Evolutionary conservation across 2,888 invertebrate genomes (phyloP), one percentile per base, ranked within the genome.

Genomic region (Aphidius colemani): DNA sequence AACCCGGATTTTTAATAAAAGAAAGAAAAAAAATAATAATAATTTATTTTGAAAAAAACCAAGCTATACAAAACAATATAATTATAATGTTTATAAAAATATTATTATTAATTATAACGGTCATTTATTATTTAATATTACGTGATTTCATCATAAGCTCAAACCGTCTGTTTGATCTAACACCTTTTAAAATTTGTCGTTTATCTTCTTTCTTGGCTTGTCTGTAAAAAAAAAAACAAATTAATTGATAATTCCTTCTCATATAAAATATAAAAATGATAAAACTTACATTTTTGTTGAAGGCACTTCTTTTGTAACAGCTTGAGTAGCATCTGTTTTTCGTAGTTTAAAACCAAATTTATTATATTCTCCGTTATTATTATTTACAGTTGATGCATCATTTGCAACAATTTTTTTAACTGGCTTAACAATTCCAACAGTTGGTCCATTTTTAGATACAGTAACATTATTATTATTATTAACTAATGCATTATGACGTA

Each of bases 141-240:
- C 90, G 85, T 79, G 88, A 84, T 71, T 87, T 84, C 91, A 91
- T 91, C 72, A 90, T 88, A 61, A 91, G 78, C 62, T 91, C 90
- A 71, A 92, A 92, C 51, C 91, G 83, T 48, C 90, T 84, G 78
- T 92, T 92, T 0, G 88, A 88, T 46, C 91, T 83, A 0, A 91
- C 90, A 0, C 90, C 90, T 67, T 88, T 88, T 1, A 91, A 83
- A 6, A 85, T 75, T 43, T 74, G 74, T 57, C 88, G 83, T 53
- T 78, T 84, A 61, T 85, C 83, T 13, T 79, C 82, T 61, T 85
- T 81, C 18, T 82, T 78, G 63, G 79, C 84, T 10, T 81, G 82
- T 30, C 64, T 67, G 62, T 43, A 55, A 13, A 59, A 39, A 43
- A 7, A 7, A 46, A 51, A 41, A 40, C n/a, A n/a, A 13, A 6